Evolutionary conservation across 2,113 vertebrate species (phyloP).

Genomic region (Lichenostomus cassidix): DNA sequence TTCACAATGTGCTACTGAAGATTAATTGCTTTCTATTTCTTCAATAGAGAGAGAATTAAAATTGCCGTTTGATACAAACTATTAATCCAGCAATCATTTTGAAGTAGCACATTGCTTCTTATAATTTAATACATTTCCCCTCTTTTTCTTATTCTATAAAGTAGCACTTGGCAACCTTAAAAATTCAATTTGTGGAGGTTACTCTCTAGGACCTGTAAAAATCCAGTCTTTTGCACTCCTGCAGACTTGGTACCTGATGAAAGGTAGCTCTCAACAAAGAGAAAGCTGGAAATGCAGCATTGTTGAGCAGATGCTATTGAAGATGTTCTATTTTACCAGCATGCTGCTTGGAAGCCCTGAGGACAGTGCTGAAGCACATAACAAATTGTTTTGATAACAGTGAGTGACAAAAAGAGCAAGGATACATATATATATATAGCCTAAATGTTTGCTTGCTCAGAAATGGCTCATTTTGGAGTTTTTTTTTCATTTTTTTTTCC

Average conservation of each 20-base stretch:
- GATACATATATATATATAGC: background rate
- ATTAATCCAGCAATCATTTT: background rate
- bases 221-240: background rate
- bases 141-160: background rate
- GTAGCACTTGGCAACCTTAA: background rate
- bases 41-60: background rate
- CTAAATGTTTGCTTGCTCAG: constrained; percentile 3
- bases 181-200: background rate
- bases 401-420: constrained; percentile 34
- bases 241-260: background rate
- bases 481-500: background rate
- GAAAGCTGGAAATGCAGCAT: background rate
- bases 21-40: constrained; percentile 48
- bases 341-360: background rate
- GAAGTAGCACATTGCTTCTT: background rate
- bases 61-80: constrained; percentile 19
- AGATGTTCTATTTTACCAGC: background rate
- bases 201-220: background rate
- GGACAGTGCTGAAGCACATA: background rate
- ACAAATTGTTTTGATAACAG: constrained; percentile 14
- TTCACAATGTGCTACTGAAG: constrained; percentile 8
- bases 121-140: background rate
- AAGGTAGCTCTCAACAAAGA: background rate
- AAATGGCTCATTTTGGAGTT: background rate
- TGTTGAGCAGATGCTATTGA: background rate